Evolutionary conservation across 2,888 invertebrate genomes (phyloP).

Genomic region (Epirrita christyi): DNA sequence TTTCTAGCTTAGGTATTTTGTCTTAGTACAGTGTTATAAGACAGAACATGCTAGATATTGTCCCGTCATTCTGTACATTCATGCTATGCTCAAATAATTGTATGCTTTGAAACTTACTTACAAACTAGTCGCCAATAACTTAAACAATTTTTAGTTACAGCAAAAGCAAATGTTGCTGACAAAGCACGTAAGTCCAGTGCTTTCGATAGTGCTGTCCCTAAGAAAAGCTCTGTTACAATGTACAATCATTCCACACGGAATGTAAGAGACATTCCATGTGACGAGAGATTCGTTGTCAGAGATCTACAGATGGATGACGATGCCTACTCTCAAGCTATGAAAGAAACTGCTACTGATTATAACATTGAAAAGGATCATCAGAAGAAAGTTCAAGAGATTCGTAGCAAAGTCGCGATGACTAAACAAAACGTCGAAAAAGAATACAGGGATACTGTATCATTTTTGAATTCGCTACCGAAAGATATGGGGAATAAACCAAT

Average conservation of each 20-base stretch:
- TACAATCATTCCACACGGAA: conserved; percentile 73
- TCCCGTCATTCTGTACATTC: not conserved
- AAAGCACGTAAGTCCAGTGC: conserved; percentile 44
- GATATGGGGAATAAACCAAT: conserved; percentile 56
- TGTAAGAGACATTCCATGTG: conserved; percentile 52
- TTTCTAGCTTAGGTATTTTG: not conserved
- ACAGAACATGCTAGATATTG: not conserved
- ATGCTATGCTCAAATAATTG: conserved; percentile 2
- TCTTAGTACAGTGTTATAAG: not conserved
- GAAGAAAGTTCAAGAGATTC: conserved; percentile 58
- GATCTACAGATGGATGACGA: conserved; percentile 62
- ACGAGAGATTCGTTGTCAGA: conserved; percentile 57
- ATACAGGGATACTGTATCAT: conserved; percentile 72
- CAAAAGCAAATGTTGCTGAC: conserved; percentile 43
- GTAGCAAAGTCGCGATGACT: conserved; percentile 76
- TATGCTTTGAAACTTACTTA: not conserved
- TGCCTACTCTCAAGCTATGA: conserved; percentile 71
- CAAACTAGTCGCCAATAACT: too few species aligned
- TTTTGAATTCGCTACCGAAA: conserved; percentile 70
- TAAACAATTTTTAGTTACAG: conserved; percentile 50
- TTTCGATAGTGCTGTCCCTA: conserved; percentile 41
- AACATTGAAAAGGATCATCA: conserved; percentile 48
- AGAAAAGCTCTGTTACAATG: conserved; percentile 62
- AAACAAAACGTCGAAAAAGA: conserved; percentile 87
- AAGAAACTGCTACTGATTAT: conserved; percentile 48